phyloP scores from a whole-genome alignment of 2,113 vertebrate species.

The Eira barbara region DNA sequence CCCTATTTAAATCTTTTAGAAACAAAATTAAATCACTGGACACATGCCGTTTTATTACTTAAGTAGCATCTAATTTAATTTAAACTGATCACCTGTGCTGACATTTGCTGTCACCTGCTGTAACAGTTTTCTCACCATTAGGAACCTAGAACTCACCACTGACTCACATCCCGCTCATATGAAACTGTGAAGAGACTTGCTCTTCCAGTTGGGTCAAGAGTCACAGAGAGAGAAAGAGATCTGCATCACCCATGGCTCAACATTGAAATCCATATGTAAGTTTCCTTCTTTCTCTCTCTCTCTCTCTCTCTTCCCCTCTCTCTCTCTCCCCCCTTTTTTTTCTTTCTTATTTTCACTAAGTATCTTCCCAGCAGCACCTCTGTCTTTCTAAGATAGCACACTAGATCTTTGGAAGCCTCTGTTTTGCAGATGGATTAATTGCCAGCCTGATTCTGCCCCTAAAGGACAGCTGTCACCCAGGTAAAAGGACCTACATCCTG shows the following conservation, averaged over 20 bases:
- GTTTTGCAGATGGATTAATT: too few relatives aligned
- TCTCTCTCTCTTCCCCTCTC: background rate
- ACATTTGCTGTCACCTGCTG: too few relatives aligned
- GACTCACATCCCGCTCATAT: background rate
- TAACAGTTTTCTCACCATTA: background rate
- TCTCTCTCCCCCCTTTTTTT: background rate
- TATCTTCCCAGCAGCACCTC: too few relatives aligned
- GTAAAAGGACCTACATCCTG: fast-evolving
- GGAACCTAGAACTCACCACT: background rate
- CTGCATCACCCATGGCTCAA: fast-evolving
- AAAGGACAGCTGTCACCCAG: background rate
- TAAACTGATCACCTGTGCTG: background rate
- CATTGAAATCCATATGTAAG: background rate
- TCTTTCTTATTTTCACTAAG: background rate
- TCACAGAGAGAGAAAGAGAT: background rate
- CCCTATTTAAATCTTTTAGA: background rate
- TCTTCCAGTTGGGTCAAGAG: background rate
- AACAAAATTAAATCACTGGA: background rate
- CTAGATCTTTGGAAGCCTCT: background rate
- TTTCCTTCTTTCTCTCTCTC: too few relatives aligned
- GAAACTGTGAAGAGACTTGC: background rate
- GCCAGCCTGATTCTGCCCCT: background rate
- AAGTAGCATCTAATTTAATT: background rate
- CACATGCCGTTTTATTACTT: background rate
- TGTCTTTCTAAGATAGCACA: background rate